Evolutionary conservation across 2,797 vertebrate species (phyloP), one percentile per base, ranked within the genome.

Genomic region (Macropodus opercularis): DNA sequence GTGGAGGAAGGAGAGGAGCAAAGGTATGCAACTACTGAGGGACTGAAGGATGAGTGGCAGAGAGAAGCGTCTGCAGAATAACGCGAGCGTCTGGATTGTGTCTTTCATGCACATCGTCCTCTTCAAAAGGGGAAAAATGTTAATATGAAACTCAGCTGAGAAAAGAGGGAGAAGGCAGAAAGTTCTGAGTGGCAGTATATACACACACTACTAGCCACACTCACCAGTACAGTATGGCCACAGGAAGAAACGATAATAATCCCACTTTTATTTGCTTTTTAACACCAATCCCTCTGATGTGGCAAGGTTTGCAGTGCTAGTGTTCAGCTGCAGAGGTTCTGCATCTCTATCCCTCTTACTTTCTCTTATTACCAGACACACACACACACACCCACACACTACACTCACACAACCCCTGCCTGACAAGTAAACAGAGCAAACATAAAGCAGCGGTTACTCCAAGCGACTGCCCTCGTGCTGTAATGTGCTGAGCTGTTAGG

Each of bases 401-500:
- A 35, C 39, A 42, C 39, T 22, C 29, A 34, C 7, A 10, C n/a
- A 47, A n/a, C 21, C 32, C 15, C 3, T 12, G n/a, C 6, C 13
- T 14, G 27, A 24, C 46, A 32, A n/a, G 34, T 6, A 34, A 38
- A 40, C 36, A 17, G 3, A 54, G 36, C 35, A 22, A 23, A 54
- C 62, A 64, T 31, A 39, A 48, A 66, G 32, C 58, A 50, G 58
- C 31, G 23, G 59, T 44, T 70, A 44, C 46, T 59, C 62, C 39
- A 23, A 44, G 47, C 38, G 62, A 63, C 21, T 21, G 47, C 55
- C 51, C 39, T 60, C 41, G 41, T 1, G 24, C 21, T 17, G 60
- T 40, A 47, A 75, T 61, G 46, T 82, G 85, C 79, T 79, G 79
- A 81, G 78, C 73, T 76, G 65, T 72, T 70, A 55, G 59, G 49